Evolutionary conservation across 2,888 invertebrate species (phyloP).

Genomic region (Brassicogethes aeneus): DNA sequence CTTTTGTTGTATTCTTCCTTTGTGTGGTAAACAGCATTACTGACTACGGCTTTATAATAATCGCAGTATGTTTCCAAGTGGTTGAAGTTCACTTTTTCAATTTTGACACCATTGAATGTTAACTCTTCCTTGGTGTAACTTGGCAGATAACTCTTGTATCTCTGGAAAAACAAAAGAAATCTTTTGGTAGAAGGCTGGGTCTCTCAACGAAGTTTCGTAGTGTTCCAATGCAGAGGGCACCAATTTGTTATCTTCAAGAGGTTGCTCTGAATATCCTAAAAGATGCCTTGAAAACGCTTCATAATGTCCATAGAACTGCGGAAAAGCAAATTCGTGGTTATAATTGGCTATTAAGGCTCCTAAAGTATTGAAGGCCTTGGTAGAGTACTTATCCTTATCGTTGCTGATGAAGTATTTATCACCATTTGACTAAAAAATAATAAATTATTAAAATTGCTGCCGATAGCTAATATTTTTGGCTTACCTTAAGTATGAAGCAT

Average conservation of each 20-base stretch:
- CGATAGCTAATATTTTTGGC: too few relatives aligned
- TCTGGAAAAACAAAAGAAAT: slow-evolving; percentile 37
- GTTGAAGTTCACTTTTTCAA: slow-evolving; percentile 53
- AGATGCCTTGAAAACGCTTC: too few relatives aligned
- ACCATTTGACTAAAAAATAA: too few relatives aligned
- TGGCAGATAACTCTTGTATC: slow-evolving; percentile 50
- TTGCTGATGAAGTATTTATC: too few relatives aligned
- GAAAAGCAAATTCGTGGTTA: too few relatives aligned
- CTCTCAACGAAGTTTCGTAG: slow-evolving; percentile 54
- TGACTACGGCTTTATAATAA: slow-evolving; percentile 52
- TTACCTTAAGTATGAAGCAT: too few relatives aligned
- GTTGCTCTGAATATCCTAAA: slow-evolving; percentile 16
- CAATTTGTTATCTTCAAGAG: slow-evolving; percentile 37
- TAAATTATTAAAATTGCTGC: too few relatives aligned
- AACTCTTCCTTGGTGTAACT: slow-evolving; percentile 52
- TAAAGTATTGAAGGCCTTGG: too few relatives aligned
- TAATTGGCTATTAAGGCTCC: too few relatives aligned
- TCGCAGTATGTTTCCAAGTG: slow-evolving; percentile 63
- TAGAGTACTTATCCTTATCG: too few relatives aligned
- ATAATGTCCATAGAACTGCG: too few relatives aligned
- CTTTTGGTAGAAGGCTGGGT: slow-evolving; percentile 57
- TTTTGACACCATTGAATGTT: slow-evolving; percentile 49
- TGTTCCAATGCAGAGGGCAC: slow-evolving; percentile 55
- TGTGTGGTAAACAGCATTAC: slow-evolving; percentile 44
- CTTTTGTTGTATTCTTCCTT: slow-evolving; percentile 42